Conservation (phyloP, 2,888 invertebrate species). For the Tetanocera ferruginea region DNA sequence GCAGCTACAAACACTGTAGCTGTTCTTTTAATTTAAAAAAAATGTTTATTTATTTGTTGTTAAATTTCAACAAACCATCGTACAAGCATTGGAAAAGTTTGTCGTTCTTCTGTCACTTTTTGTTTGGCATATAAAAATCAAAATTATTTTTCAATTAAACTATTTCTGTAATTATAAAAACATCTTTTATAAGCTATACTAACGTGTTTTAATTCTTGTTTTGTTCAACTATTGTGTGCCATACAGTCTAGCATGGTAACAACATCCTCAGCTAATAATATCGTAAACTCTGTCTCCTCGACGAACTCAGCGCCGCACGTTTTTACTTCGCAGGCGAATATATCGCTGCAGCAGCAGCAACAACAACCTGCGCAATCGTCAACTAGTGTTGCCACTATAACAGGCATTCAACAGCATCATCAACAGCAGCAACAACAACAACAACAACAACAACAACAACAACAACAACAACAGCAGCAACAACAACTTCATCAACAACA, state of each 20-base stretch:
- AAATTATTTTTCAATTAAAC: background rate
- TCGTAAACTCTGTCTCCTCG: constrained; percentile 68
- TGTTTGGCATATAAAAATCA: background rate
- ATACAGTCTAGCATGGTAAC: constrained; percentile 57
- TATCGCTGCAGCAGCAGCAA: constrained; percentile 55
- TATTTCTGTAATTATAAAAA: background rate
- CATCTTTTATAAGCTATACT: background rate
- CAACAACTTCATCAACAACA: constrained; percentile 60
- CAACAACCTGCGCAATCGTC: constrained; percentile 55
- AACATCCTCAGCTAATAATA: constrained; percentile 64
- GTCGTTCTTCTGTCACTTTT: background rate
- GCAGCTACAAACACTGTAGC: background rate
- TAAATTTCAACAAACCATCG: background rate
- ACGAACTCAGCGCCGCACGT: constrained; percentile 62
- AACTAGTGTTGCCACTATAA: constrained; percentile 56
- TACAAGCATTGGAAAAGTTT: constrained; percentile 4
- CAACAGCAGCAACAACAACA: constrained; percentile 52
- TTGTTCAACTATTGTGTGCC: background rate
- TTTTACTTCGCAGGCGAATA: constrained; percentile 60
- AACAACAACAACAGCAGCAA: constrained; percentile 55
- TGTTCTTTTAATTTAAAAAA: background rate
- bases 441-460: constrained; percentile 55
- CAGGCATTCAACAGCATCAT: constrained; percentile 56
- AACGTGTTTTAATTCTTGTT: background rate
- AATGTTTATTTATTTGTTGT: background rate